A percentile compares a stretch with the other conserved stretches of the same genome.
These are phyloP conservation scores for Polypedilum vanderplanki DNA, from an alignment of 1,140 invertebrate genomes.

Conservation along the genomic window DNA sequence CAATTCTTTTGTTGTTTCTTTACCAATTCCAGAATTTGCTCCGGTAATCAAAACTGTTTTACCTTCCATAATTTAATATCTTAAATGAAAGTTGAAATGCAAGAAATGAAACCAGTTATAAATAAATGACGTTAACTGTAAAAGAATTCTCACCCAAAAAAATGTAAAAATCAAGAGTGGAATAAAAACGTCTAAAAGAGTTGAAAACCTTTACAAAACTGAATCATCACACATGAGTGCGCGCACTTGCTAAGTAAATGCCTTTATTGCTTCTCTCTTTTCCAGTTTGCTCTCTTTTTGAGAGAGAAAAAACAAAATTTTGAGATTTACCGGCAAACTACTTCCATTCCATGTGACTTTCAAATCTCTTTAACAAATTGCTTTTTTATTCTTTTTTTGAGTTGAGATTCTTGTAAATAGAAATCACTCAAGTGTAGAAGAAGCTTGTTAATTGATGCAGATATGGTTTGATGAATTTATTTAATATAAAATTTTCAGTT, in stretches of 20 bases:
- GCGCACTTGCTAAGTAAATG: no score
- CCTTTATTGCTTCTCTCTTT: no score
- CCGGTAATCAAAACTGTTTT: constrained; percentile 73
- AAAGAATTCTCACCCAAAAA: neutral
- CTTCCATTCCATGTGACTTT: neutral
- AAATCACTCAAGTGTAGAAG: no score
- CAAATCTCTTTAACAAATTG: constrained; percentile 2
- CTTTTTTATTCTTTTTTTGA: neutral
- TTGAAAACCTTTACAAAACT: neutral
- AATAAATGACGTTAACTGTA: constrained; percentile 28
- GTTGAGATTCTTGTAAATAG: no score
- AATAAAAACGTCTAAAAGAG: neutral
- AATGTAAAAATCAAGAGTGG: neutral
- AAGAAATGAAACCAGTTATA: neutral
- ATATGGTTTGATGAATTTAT: no score
- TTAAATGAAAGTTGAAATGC: neutral
- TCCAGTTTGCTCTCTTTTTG: no score
- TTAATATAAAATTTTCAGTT: no score
- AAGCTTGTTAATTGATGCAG: no score
- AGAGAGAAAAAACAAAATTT: neutral
- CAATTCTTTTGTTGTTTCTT: constrained; percentile 60
- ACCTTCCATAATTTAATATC: constrained; percentile 41
- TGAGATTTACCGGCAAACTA: neutral
- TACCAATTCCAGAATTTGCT: constrained; percentile 73
- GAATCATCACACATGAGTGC: neutral